These are phyloP conservation scores for Tetheella fluctuosa DNA, from an alignment of 2,888 invertebrate species.

Conservation along the genomic window DNA sequence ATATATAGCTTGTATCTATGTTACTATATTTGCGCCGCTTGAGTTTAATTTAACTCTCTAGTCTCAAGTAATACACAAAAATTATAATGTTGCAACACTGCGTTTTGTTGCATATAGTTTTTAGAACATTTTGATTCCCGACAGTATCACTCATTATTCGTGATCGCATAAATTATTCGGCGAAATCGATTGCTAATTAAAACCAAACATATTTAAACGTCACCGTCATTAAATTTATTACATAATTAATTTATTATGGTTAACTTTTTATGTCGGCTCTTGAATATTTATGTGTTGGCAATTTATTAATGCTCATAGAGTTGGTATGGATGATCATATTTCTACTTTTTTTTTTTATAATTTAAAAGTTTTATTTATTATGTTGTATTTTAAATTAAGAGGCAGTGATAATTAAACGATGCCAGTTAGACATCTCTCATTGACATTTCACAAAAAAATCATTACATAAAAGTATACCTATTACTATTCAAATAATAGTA, in stretches of 20 bases:
- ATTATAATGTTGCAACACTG: not conserved
- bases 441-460: no score
- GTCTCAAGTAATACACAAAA: no score
- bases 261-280: conserved; percentile 53
- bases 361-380: not conserved
- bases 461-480: no score
- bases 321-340: not conserved
- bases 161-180: conserved; percentile 33
- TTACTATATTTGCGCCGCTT: no score
- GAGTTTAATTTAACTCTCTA: no score
- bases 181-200: conserved; percentile 38
- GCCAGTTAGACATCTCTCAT: no score
- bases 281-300: conserved; percentile 54
- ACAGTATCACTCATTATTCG: not conserved
- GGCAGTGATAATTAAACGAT: no score
- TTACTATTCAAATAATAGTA: no score
- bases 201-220: conserved; percentile 40
- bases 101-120: not conserved
- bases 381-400: conserved; percentile 3
- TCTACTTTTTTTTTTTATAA: not conserved
- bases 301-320: conserved; percentile 39
- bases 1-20: no score
- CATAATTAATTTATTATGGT: conserved; percentile 54
- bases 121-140: not conserved
- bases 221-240: conserved; percentile 20